Evolutionary conservation across 2,888 invertebrate genomes (phyloP), one percentile per base, ranked within the genome.

Genomic region (Amitus sp.): DNA sequence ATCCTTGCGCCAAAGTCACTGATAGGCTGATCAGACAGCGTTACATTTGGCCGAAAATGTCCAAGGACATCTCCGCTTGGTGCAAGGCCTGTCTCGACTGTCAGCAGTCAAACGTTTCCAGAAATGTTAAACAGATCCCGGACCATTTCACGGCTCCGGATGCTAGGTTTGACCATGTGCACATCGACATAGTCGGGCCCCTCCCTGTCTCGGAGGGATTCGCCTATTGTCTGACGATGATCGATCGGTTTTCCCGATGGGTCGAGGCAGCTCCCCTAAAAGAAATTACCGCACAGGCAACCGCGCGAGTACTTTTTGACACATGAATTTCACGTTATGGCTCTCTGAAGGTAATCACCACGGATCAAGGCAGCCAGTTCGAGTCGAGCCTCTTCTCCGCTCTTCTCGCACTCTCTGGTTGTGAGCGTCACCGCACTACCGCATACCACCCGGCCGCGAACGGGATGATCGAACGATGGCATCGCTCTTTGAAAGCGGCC

Each of bases 321-420:
- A 47, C 46, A 0, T 71, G 72, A 68, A 56, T 73, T 6, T 28
- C 66, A 5, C 57, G 62, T 5, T 73, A 64, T n/a, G 67, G 67
- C 2, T 48, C 65, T 1, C 66, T 70, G 2, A 20, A 45, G 0
- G 37, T 49, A 7, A 63, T 75, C 6, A 74, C 73, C 1, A 65
- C 70, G 0, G 72, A 82, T 68, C 74, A 75, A 65, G 80, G 83
- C 39, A 53, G 72, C 20, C 80, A 82, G 56, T 82, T 82, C 55
- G 74, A 77, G 47, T 73, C 76, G 0, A 18, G 45, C 0, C 62
- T 82, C 2, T 82, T 80, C 61, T 51, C 67, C 13, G 67, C 67
- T 1, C 51, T 67, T 23, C 40, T 55, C 2, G 47, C 62, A 18
- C 17, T 68, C 1, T 23, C 60, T 2, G 67, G 69, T 2, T 46